Percentiles rank a stretch among this genome's conserved stretches.
Evolutionary conservation across 2,888 invertebrate genomes (phyloP).

Genomic region (Rhamphomyia laevipes): DNA sequence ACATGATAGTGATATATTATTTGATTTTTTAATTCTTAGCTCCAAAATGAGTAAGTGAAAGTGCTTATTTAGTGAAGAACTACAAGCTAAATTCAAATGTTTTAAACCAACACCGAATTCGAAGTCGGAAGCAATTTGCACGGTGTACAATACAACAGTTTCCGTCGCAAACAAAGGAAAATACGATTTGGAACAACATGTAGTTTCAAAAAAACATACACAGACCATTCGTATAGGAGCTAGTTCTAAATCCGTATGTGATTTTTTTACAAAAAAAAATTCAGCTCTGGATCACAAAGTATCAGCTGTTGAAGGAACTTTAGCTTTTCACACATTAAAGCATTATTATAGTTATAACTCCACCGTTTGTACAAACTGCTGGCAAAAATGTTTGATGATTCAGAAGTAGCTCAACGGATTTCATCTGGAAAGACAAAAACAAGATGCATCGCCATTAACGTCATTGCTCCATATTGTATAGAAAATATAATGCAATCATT

Average conservation of each 20-base stretch:
- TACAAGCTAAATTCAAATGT: background rate
- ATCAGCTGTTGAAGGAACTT: slow-evolving; percentile 1
- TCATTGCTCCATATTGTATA: slow-evolving; percentile 1
- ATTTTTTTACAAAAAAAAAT: background rate
- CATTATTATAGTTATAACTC: background rate
- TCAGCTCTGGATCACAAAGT: slow-evolving; percentile 1
- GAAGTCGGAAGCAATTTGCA: slow-evolving; percentile 7
- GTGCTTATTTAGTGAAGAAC: background rate
- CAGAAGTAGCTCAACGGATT: background rate
- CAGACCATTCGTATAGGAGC: background rate
- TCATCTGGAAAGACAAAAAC: background rate
- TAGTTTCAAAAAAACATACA: background rate
- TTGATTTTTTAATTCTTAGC: background rate
- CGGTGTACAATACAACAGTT: background rate
- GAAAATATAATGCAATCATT: slow-evolving; percentile 3
- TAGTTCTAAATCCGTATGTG: background rate
- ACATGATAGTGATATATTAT: background rate
- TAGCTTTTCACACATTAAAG: slow-evolving; percentile 1
- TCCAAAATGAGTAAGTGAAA: background rate
- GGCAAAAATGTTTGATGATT: background rate
- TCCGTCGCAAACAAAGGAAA: background rate
- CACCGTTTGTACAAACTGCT: background rate
- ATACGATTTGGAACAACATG: background rate
- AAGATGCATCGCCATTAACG: background rate
- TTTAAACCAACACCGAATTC: background rate